Percentiles rank a stretch among this genome's conserved stretches.
Evolutionary conservation across 2,797 vertebrate species (phyloP).

Genomic region (Moxostoma hubbsi): DNA sequence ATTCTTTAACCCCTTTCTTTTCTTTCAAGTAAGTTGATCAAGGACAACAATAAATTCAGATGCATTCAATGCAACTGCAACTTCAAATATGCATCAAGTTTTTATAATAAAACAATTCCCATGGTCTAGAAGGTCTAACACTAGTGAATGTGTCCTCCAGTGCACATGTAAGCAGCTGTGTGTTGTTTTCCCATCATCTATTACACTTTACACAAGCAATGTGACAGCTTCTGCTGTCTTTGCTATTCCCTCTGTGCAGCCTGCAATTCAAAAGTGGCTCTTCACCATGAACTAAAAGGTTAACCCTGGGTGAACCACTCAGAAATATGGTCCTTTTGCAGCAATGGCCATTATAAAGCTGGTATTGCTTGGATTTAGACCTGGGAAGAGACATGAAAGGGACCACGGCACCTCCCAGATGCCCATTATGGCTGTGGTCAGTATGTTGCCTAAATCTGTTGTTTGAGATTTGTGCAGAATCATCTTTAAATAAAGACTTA

Average conservation of each 20-base stretch:
- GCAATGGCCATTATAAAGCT: too few species aligned
- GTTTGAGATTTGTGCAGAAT: too few species aligned
- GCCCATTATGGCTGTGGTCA: too few species aligned
- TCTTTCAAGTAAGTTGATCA: not conserved
- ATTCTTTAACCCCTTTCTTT: constrained; percentile 3
- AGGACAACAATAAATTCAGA: not conserved
- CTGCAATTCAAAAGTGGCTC: not conserved
- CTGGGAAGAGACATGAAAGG: too few species aligned
- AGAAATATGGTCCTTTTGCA: too few species aligned
- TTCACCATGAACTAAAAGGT: too few species aligned
- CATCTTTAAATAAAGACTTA: too few species aligned
- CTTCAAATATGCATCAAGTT: not conserved
- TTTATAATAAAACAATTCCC: not conserved
- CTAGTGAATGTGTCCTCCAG: not conserved
- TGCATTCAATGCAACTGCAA: not conserved
- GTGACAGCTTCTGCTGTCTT: not conserved
- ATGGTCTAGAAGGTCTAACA: not conserved
- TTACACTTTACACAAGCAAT: not conserved
- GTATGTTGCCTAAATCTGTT: too few species aligned
- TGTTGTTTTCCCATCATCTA: not conserved
- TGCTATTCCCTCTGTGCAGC: not conserved
- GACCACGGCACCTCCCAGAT: too few species aligned
- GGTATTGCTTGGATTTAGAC: too few species aligned
- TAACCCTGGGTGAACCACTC: too few species aligned
- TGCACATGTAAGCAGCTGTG: not conserved